Conservation (phyloP, 1,140 invertebrate genomes). For the Rhynchophorus ferrugineus region DNA sequence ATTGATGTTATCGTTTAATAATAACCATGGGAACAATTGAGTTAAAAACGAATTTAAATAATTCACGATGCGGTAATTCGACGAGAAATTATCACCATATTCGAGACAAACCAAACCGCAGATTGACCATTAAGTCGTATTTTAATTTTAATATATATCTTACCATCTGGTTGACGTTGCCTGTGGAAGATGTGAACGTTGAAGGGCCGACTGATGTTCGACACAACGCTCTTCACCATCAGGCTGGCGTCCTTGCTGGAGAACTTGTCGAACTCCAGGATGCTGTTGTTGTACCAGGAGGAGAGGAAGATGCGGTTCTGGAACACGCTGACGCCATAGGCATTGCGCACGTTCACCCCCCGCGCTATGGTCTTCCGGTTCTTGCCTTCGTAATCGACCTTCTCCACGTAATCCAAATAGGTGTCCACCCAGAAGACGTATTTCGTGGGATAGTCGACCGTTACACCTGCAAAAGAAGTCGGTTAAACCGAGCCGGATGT, state of each 20-base stretch:
- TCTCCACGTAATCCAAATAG: slow-evolving; percentile 66
- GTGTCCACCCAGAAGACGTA: slow-evolving; percentile 74
- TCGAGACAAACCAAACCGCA: too few species aligned
- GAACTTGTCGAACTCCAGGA: slow-evolving; percentile 53
- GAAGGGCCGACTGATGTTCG: slow-evolving; percentile 49
- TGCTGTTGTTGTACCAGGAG: slow-evolving; percentile 55
- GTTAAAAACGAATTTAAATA: too few species aligned
- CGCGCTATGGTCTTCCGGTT: slow-evolving; percentile 58
- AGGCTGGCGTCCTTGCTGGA: slow-evolving; percentile 40
- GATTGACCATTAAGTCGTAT: too few species aligned
- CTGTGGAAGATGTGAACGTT: slow-evolving; percentile 64
- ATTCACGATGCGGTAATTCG: background rate
- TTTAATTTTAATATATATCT: too few species aligned
- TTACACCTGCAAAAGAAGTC: slow-evolving; percentile 43
- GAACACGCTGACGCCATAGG: slow-evolving; percentile 64
- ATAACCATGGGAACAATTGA: too few species aligned
- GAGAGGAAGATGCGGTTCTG: slow-evolving; percentile 58
- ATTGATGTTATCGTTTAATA: too few species aligned
- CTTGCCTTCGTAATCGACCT: slow-evolving; percentile 61
- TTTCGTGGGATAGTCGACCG: slow-evolving; percentile 63
- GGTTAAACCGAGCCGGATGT: background rate
- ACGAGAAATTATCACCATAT: too few species aligned
- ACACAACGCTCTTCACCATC: slow-evolving; percentile 32
- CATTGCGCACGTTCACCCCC: slow-evolving; percentile 53
- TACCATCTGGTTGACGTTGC: slow-evolving; percentile 63